phyloP scores from a whole-genome alignment of 2,797 vertebrate genomes.

The Astyanax mexicanus region DNA sequence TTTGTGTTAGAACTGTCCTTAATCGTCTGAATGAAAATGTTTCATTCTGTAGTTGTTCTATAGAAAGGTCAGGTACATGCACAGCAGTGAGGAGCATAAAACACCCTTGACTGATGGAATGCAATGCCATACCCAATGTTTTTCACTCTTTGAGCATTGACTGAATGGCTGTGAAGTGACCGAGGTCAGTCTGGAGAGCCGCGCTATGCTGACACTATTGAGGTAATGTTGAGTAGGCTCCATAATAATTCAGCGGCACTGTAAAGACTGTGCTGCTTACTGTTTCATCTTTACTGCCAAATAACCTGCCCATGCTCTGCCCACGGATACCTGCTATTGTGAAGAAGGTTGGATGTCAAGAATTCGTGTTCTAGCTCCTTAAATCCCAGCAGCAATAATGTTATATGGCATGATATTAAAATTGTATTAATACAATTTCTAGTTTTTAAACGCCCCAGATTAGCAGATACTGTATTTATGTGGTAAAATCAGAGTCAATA shows the following conservation, averaged over 20 bases:
- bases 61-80: neutral
- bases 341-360: no score
- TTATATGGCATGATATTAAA: no score
- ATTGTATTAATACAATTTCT: no score
- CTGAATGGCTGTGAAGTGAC: constrained; percentile 23
- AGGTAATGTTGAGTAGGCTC: constrained; percentile 8
- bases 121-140: constrained; percentile 16
- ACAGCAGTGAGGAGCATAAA: constrained; percentile 25
- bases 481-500: no score
- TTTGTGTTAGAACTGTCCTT: neutral
- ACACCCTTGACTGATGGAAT: constrained; percentile 10
- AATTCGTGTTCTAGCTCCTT: no score
- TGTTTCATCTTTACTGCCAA: constrained; percentile 20
- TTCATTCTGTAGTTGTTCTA: neutral
- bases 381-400: no score
- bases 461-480: no score
- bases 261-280: no score
- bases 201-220: constrained; percentile 20
- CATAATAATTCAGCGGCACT: constrained; percentile 19
- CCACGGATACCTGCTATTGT: neutral
- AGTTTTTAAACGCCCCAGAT: no score
- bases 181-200: constrained; percentile 34
- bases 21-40: neutral
- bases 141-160: constrained; percentile 17
- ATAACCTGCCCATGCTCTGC: constrained; percentile 2